These are phyloP conservation scores for Acinonyx jubatus DNA, from an alignment of 2,113 vertebrate genomes.

Conservation along the genomic window DNA sequence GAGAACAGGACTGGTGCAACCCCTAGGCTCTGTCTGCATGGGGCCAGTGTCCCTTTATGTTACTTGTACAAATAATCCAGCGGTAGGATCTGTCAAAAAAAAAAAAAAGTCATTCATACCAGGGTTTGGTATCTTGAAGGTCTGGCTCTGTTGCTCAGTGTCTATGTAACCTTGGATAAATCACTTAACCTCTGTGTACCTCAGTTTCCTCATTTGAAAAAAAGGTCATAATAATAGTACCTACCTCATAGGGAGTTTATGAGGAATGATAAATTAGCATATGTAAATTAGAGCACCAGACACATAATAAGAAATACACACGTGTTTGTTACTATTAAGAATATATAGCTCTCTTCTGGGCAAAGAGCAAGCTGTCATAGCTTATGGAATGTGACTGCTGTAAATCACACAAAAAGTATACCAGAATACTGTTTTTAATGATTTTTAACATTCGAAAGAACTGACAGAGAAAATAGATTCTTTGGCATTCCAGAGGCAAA, in stretches of 20 bases:
- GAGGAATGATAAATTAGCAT: background rate
- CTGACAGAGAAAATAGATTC: background rate
- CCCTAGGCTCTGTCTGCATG: background rate
- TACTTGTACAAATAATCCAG: background rate
- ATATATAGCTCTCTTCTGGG: background rate
- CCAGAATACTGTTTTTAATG: slow-evolving; percentile 29
- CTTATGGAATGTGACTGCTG: background rate
- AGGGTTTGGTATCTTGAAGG: background rate
- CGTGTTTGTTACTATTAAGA: background rate
- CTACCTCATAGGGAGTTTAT: background rate
- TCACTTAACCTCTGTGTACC: background rate
- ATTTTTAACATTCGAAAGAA: slow-evolving; percentile 23
- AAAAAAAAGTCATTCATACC: background rate
- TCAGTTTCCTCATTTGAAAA: background rate
- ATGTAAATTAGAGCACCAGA: background rate
- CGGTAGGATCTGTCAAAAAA: background rate
- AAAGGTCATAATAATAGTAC: background rate
- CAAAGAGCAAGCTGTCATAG: slow-evolving; percentile 23
- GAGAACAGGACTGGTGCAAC: background rate
- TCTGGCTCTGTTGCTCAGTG: background rate
- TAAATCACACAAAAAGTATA: background rate
- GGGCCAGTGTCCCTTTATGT: background rate
- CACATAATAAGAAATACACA: background rate
- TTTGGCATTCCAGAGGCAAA: slow-evolving; percentile 29
- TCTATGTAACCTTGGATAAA: background rate